Evolutionary conservation across 1,140 invertebrate genomes (phyloP), one percentile per base, ranked within the genome.

Genomic region (Diorhabda elongata): DNA sequence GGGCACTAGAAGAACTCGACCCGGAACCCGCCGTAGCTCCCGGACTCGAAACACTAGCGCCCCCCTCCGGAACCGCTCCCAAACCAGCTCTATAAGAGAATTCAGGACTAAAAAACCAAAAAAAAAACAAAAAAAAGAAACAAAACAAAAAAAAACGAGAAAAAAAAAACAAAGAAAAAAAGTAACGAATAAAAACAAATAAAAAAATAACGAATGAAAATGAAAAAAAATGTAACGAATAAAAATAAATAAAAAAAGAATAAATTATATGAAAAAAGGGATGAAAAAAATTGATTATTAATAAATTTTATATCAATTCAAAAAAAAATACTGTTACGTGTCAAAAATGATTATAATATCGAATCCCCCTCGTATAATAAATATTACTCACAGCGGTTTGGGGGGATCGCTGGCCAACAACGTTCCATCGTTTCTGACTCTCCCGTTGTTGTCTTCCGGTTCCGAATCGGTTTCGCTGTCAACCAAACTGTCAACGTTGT

Each of bases 351-450:
- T 26, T 26, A 26, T 26, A 26, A 26, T 26, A 26, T 26, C 26
- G 26, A 26, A 26, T 26, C 26, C 26, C 26, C 26, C 26, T 26
- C 26, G 26, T 26, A 26, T 26, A 26, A 26, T 26, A 26, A 26
- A 26, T 26, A 26, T 26, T 64, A 90, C 94, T 93, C 87, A 97
- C 94, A 98, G 87, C 74, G 97, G 96, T 81, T 97, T 94, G 3
- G 96, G 95, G 42, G 96, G 95, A 84, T 98, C 96, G 77, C 95
- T 97, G 52, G 96, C 96, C 4, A 98, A 85, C 44, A 98, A 83
- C 2, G 96, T 98, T 63, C 96, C 97, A 77, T 98, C 95, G 77
- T 95, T 95, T 69, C 92, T 85, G 44, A 84, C 85, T 68, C 87
- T 81, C 67, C 88, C 87, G 68, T 87, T 88, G 68, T 87, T 88